phyloP scores from a whole-genome alignment of 2,113 vertebrate species.

The Lophura nycthemera region DNA sequence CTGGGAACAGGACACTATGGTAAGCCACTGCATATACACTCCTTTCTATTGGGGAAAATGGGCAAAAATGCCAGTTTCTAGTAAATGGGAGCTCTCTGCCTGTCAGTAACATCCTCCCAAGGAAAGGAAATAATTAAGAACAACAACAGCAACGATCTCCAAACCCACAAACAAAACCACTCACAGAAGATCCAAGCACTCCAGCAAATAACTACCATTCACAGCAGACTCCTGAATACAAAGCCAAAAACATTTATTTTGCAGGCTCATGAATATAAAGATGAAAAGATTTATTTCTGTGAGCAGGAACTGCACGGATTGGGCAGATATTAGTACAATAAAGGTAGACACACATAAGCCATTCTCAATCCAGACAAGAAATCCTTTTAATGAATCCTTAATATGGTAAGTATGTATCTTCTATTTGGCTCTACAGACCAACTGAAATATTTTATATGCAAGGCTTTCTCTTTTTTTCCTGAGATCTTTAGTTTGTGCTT shows the following conservation, averaged over 20 bases:
- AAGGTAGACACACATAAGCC: accelerated
- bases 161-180: background rate
- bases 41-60: background rate
- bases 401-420: background rate
- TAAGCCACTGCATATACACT: background rate
- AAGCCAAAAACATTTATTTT: background rate
- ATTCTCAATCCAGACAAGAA: background rate
- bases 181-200: constrained; percentile 1
- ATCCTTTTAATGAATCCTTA: constrained; percentile 2
- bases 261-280: background rate
- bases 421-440: background rate
- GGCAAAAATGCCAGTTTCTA: background rate
- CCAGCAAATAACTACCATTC: background rate
- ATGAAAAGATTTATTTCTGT: background rate
- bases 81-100: background rate
- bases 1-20: background rate
- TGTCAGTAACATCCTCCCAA: background rate
- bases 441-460: background rate
- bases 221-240: background rate
- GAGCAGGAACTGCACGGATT: background rate
- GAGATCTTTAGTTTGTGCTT: background rate
- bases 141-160: background rate
- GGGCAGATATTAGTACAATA: background rate
- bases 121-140: background rate
- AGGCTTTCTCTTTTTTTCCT: background rate